Percentiles rank a stretch among this genome's conserved stretches.
These are phyloP conservation scores for Crioceris asparagi DNA, from an alignment of 2,888 invertebrate species.

Conservation along the genomic window DNA sequence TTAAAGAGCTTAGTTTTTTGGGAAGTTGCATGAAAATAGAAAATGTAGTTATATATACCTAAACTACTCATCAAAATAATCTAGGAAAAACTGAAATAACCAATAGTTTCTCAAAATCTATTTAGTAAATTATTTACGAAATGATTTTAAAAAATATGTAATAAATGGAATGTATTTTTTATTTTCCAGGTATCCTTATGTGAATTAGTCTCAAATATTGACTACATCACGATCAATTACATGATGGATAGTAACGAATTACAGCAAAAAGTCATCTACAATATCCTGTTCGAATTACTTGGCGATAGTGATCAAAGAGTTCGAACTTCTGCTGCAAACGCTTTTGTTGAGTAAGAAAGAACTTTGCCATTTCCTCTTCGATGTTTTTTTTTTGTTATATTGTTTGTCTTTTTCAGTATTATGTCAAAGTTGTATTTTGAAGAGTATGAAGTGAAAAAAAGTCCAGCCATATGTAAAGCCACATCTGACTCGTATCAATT, in stretches of 20 bases:
- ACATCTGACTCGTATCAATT: slow-evolving; percentile 18
- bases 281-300: slow-evolving; percentile 54
- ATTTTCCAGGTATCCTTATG: slow-evolving; percentile 49
- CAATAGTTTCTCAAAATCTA: too few relatives aligned
- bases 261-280: slow-evolving; percentile 48
- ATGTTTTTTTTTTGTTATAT: too few relatives aligned
- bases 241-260: slow-evolving; percentile 41
- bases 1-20: too few relatives aligned
- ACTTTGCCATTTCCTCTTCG: too few relatives aligned
- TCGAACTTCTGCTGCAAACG: slow-evolving; percentile 55
- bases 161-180: slow-evolving; percentile 1
- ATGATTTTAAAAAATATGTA: too few relatives aligned
- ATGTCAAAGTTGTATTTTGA: slow-evolving; percentile 39
- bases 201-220: slow-evolving; percentile 49
- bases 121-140: too few relatives aligned
- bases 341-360: slow-evolving; percentile 54
- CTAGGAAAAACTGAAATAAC: too few relatives aligned
- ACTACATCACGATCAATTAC: slow-evolving; percentile 48
- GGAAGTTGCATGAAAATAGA: too few relatives aligned
- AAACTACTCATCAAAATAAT: too few relatives aligned
- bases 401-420: slow-evolving; percentile 34
- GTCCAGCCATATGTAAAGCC: slow-evolving; percentile 44
- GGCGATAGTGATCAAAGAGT: slow-evolving; percentile 71
- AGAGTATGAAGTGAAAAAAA: slow-evolving; percentile 41
- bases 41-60: too few relatives aligned